Base-by-base conservation (phyloP, 2,888 invertebrate species). In the Mesorhabditis sp. region DNA sequence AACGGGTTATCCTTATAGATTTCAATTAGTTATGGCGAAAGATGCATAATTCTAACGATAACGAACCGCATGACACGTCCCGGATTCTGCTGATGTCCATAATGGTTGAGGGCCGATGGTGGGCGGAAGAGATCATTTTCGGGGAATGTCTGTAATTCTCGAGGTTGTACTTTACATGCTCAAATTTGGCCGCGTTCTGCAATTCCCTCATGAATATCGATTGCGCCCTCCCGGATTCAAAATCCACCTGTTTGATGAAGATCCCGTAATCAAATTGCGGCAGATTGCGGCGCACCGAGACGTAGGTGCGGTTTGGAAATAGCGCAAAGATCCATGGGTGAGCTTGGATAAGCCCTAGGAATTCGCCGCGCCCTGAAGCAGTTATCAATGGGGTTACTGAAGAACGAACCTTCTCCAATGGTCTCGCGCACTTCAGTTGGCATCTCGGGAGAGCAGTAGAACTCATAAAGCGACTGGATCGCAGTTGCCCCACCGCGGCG, bases 271-370 rank as follows among this genome's bases (percentile, higher is more conserved):
- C 84, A 72, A 83, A 83, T 69, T 76, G 78, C 13, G 84, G 84
- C 44, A 85, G 75, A 67, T 81, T 82, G 45, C 85, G 80, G 28
- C 85, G 82, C 15, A 85, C 84, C 10, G 81, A 78, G 44, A 85
- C 84, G 73, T 82, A 85, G 58, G 80, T 83, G 62, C 83, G 79
- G 50, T 80, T 81, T 5, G 85, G 85, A 70, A 85, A 85, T 6
- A 85, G 78, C 13, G 84, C 78, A 70, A 85, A 85, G 41, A 83
- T 81, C 79, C 83, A 85, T 45, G 82, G 83, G 71, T 85, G 85
- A 7, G 74, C 68, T 15, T 73, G 70, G 58, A 85, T 73, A 64
- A 85, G 78, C 45, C 80, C 77, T 67, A 85, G 73, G 69, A 85
- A 85, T 43, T 78, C 78, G 50, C 74, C 73, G 43, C 75, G 76